Conservation (phyloP, 2,888 invertebrate genomes). For the Alloscopus bannaensis region DNA sequence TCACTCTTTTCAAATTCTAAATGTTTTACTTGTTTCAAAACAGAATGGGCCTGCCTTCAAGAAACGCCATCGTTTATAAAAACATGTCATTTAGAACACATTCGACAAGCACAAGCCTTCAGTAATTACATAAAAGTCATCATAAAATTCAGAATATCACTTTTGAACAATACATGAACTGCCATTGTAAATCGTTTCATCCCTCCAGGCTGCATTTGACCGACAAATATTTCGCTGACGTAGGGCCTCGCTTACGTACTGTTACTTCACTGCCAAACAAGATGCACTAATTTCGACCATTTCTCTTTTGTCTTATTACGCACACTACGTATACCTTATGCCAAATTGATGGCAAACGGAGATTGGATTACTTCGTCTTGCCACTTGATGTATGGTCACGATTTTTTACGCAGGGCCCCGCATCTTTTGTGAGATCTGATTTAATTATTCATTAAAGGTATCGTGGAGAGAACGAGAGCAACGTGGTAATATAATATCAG, state of each 20-base stretch:
- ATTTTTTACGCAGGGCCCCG: constrained; percentile 35
- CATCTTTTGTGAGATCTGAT: constrained; percentile 27
- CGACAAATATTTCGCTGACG: constrained; percentile 36
- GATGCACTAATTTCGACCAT: constrained; percentile 25
- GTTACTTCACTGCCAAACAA: constrained; percentile 5
- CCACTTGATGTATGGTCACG: constrained; percentile 56
- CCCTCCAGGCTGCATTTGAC: constrained; percentile 46
- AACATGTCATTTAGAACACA: constrained; percentile 50
- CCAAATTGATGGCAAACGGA: constrained; percentile 29
- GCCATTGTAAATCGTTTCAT: constrained; percentile 29
- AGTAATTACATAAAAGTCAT: constrained; percentile 26
- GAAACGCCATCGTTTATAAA: constrained; percentile 6
- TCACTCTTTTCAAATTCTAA: neutral
- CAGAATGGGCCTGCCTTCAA: neutral
- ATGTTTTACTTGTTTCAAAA: neutral
- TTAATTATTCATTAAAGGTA: constrained; percentile 47
- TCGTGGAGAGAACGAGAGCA: constrained; percentile 30
- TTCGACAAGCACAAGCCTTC: neutral
- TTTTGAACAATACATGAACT: neutral
- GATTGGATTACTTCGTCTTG: constrained; percentile 36
- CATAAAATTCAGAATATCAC: constrained; percentile 30
- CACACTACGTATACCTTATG: no score
- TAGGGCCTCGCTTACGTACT: neutral
- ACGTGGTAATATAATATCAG: neutral
- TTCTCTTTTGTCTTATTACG: constrained; percentile 5